A percentile compares a stretch with the other conserved stretches of the same genome.
Conservation (phyloP, 1,140 invertebrate species). For the Alviniconcha marisindica region DNA sequence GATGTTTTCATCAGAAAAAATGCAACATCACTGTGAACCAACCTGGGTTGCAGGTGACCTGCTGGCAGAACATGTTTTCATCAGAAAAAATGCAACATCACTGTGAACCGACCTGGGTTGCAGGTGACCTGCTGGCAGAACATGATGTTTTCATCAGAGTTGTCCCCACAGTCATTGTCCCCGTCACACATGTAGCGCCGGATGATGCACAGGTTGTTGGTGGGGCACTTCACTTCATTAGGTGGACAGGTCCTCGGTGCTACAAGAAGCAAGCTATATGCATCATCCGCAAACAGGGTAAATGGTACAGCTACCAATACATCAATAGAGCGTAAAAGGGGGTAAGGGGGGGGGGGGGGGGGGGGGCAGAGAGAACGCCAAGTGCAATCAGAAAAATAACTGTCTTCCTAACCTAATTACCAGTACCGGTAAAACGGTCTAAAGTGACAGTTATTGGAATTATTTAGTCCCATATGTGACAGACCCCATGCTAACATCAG, state of each 20-base stretch:
- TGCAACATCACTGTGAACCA: too few species aligned
- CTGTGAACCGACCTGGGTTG: constrained; percentile 52
- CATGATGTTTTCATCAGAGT: constrained; percentile 93
- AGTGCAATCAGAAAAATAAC: too few species aligned
- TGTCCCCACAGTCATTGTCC: constrained; percentile 96
- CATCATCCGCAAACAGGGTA: too few species aligned
- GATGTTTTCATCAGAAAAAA: constrained; percentile 89
- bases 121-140: constrained; percentile 85
- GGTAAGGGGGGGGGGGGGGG: too few species aligned
- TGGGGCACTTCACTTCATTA: constrained; percentile 67
- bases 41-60: constrained; percentile 71
- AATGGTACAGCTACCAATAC: too few species aligned
- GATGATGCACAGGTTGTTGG: constrained; percentile 67
- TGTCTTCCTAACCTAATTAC: too few species aligned
- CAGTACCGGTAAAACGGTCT: too few species aligned
- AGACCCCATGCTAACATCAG: too few species aligned
- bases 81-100: constrained; percentile 80
- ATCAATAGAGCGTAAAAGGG: too few species aligned
- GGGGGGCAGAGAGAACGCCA: too few species aligned
- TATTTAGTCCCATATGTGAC: too few species aligned
- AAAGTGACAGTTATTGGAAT: too few species aligned
- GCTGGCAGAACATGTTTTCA: constrained; percentile 93
- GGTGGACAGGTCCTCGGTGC: constrained; percentile 56
- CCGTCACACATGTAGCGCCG: constrained; percentile 71
- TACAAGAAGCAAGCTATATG: not conserved